phyloP scores from a whole-genome alignment of 2,113 vertebrate genomes.

The Lampris incognitus region DNA sequence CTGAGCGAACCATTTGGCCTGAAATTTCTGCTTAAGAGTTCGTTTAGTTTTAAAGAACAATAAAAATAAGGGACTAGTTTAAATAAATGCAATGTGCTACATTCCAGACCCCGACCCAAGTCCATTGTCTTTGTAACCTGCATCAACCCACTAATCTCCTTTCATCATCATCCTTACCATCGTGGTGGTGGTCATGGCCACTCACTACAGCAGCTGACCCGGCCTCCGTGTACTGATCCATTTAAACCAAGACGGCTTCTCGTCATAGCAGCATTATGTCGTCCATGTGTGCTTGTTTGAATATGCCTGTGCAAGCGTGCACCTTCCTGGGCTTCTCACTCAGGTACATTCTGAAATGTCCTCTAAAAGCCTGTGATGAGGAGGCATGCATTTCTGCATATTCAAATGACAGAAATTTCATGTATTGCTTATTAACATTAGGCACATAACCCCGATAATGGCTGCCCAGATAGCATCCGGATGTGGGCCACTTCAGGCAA shows the following conservation, averaged over 20 bases:
- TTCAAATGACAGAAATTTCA: neutral
- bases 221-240: neutral
- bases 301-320: neutral
- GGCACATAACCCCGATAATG: too few relatives aligned
- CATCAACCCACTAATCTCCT: constrained; percentile 61
- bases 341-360: neutral
- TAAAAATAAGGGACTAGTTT: neutral
- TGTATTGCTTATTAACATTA: neutral
- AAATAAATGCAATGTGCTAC: neutral
- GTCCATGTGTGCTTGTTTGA: constrained; percentile 22
- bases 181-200: constrained; percentile 25
- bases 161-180: constrained; percentile 43
- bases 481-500: too few relatives aligned
- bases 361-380: too few relatives aligned
- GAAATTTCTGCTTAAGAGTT: too few relatives aligned
- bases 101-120: too few relatives aligned
- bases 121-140: constrained; percentile 37
- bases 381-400: neutral
- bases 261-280: too few relatives aligned
- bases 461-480: too few relatives aligned
- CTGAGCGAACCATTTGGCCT: too few relatives aligned
- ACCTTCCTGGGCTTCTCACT: neutral
- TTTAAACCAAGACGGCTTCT: constrained; percentile 24
- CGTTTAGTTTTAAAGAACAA: too few relatives aligned
- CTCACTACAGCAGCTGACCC: constrained; percentile 4